A percentile compares a stretch with the other conserved stretches of the same genome.
phyloP scores from a whole-genome alignment of 2,113 vertebrate species.

The Murina feae region DNA sequence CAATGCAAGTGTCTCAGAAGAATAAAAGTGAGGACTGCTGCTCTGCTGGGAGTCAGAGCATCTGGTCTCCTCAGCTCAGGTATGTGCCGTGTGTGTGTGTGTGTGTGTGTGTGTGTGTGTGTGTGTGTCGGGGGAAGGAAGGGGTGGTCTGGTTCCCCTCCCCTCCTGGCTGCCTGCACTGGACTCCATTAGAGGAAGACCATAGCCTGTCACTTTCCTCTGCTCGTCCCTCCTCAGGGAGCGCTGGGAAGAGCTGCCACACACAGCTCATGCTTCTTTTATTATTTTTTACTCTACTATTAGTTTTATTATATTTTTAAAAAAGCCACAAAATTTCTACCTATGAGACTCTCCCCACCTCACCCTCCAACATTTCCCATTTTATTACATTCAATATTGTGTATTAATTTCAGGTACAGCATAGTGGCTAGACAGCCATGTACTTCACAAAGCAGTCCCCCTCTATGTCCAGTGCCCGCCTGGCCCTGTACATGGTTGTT shows the following conservation, averaged over 20 bases:
- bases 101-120: not conserved
- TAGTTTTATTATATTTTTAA: not conserved
- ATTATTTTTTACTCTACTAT: not conserved
- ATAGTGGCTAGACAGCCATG: not conserved
- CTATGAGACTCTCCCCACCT: not conserved
- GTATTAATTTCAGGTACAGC: not conserved
- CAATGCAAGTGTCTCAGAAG: not conserved
- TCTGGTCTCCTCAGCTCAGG: not conserved
- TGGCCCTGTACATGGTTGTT: not conserved
- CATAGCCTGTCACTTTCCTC: not conserved
- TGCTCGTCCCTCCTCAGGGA: not conserved
- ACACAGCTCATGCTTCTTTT: not conserved
- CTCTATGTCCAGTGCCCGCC: not conserved
- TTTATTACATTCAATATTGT: not conserved
- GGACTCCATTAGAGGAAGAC: not conserved
- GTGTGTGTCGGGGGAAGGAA: rapidly evolving
- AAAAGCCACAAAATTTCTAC: not conserved
- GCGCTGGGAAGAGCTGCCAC: not conserved
- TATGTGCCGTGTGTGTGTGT: not conserved
- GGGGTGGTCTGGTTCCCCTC: rapidly evolving
- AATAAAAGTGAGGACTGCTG: too few species aligned
- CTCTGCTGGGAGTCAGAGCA: not conserved
- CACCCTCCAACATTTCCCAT: not conserved
- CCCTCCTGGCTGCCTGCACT: not conserved
- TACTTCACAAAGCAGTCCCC: not conserved